Conservation (phyloP, 2,888 invertebrate species). For the Synergus itoensis region DNA sequence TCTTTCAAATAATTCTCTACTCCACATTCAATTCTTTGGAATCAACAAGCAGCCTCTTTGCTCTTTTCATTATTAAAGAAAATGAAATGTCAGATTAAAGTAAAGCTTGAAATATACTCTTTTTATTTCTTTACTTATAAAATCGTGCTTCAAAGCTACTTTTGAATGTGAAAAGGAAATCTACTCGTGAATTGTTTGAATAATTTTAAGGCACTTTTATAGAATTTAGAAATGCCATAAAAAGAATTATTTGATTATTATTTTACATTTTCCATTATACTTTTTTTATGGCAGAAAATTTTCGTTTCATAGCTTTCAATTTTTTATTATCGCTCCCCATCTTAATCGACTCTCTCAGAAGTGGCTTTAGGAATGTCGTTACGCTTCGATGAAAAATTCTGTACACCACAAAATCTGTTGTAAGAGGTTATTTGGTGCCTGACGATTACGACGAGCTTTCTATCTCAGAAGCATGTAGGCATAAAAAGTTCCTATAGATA, state of each 20-base stretch:
- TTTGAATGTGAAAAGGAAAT: not conserved
- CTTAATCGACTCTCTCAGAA: not conserved
- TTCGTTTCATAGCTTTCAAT: not conserved
- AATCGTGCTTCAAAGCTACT: not conserved
- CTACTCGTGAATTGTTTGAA: too few species aligned
- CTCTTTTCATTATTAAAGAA: conserved; percentile 19
- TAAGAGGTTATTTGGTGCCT: not conserved
- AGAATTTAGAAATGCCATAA: not conserved
- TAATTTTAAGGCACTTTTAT: too few species aligned
- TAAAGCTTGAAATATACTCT: not conserved
- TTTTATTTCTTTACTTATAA: not conserved
- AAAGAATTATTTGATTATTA: not conserved
- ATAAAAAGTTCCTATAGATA: not conserved
- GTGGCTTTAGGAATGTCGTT: not conserved
- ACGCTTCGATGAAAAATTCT: conserved; percentile 11
- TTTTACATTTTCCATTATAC: not conserved
- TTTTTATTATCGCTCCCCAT: not conserved
- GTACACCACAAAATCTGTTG: not conserved
- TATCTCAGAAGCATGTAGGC: not conserved
- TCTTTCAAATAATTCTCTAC: not conserved
- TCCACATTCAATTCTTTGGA: conserved; percentile 15
- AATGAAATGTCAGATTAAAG: conserved; percentile 26
- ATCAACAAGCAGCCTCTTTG: conserved; percentile 18
- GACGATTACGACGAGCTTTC: conserved; percentile 3
- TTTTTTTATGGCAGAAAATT: not conserved